Conservation (phyloP, 2,888 invertebrate genomes). For the Mimachlamys varia region DNA sequence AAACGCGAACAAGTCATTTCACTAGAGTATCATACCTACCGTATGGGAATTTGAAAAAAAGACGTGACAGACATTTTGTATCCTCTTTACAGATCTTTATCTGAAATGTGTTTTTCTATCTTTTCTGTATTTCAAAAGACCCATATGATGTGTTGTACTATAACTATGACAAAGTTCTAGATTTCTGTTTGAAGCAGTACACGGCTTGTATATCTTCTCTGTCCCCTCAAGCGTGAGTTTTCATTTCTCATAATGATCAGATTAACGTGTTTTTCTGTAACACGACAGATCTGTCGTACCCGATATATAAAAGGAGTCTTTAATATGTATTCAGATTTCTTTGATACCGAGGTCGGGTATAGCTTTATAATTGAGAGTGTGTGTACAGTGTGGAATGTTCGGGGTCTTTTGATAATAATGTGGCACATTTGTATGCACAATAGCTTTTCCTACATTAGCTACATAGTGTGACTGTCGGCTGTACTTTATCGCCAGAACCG, state of each 20-base stretch:
- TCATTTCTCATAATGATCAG: not conserved
- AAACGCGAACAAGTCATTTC: not conserved
- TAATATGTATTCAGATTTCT: not conserved
- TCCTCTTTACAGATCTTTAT: not conserved
- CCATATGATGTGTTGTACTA: too few relatives aligned
- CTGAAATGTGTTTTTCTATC: not conserved
- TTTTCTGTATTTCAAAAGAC: not conserved
- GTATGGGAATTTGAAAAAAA: too few relatives aligned
- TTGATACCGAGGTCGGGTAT: not conserved
- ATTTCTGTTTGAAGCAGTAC: not conserved
- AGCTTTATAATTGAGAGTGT: not conserved
- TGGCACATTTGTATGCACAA: constrained; percentile 17
- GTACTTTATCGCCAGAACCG: not conserved
- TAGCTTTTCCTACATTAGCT: not conserved
- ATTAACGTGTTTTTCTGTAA: not conserved
- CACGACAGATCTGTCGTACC: not conserved
- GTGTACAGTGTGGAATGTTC: not conserved
- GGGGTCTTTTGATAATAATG: not conserved
- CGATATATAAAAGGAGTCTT: not conserved
- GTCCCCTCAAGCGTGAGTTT: not conserved
- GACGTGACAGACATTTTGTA: too few relatives aligned
- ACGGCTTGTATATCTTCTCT: not conserved
- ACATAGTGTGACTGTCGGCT: not conserved
- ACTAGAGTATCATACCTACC: not conserved
- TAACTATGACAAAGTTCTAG: too few relatives aligned